Evolutionary conservation across 2,888 invertebrate species (phyloP).

Genomic region (Eupithecia dodoneata): DNA sequence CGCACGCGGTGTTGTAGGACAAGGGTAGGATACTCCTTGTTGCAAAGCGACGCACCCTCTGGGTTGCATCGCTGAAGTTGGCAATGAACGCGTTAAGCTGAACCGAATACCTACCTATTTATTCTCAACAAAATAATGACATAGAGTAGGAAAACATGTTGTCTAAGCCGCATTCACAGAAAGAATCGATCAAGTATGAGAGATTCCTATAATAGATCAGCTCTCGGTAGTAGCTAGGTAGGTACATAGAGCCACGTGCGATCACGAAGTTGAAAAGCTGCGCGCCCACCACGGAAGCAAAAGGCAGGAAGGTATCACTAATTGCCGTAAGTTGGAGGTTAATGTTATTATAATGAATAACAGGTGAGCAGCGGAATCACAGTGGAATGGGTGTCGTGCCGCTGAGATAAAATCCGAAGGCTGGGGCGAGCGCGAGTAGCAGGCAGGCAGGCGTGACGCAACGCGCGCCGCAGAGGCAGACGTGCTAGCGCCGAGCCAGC

Average conservation of each 20-base stretch:
- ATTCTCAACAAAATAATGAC: neutral
- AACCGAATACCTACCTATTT: neutral
- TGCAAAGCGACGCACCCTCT: too few relatives aligned
- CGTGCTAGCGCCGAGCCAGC: constrained; percentile 75
- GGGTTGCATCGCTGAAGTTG: too few relatives aligned
- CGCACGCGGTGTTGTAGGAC: neutral
- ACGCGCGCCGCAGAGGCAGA: constrained; percentile 65
- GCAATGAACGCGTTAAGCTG: neutral
- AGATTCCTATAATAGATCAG: neutral
- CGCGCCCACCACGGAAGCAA: constrained; percentile 63
- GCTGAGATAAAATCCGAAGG: constrained; percentile 74
- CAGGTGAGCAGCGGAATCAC: constrained; percentile 67
- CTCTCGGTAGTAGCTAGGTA: neutral
- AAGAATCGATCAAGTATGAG: neutral
- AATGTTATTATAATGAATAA: constrained; percentile 69
- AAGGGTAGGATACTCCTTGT: too few relatives aligned
- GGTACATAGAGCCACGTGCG: constrained; percentile 26
- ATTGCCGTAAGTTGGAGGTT: constrained; percentile 72
- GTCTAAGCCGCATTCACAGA: neutral
- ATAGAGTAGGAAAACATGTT: neutral
- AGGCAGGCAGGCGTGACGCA: constrained; percentile 65
- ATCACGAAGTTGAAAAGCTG: constrained; percentile 38
- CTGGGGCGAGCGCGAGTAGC: constrained; percentile 36
- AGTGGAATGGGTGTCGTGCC: constrained; percentile 61
- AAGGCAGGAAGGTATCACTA: constrained; percentile 68